These are phyloP conservation scores for Siderastrea siderea DNA, from an alignment of 92 coral and sea anemone genomes.

Conservation along the genomic window DNA sequence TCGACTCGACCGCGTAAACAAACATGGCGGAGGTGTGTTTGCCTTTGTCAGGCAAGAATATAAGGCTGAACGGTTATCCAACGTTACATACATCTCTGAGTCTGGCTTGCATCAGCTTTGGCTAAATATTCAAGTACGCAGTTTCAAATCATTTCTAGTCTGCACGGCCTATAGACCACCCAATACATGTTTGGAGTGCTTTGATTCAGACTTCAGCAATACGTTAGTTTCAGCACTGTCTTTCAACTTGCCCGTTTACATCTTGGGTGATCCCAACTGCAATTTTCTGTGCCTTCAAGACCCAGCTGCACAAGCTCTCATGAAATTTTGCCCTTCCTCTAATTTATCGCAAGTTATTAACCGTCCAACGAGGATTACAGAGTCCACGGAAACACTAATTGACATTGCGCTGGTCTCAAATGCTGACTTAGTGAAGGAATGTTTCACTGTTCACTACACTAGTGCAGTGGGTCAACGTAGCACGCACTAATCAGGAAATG, in stretches of 20 bases:
- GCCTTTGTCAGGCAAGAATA: slow-evolving; percentile 45
- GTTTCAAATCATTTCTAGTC: slow-evolving; percentile 20
- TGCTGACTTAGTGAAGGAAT: neutral
- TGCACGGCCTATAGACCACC: slow-evolving; percentile 57
- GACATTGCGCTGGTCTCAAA: slow-evolving; percentile 5
- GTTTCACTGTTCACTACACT: too few relatives aligned
- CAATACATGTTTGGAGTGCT: slow-evolving; percentile 36
- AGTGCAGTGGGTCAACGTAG: too few relatives aligned
- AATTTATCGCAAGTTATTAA: slow-evolving; percentile 41
- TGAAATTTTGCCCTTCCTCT: neutral
- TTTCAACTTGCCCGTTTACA: slow-evolving; percentile 23
- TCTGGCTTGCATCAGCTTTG: slow-evolving; percentile 54
- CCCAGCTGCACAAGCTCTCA: slow-evolving; percentile 32
- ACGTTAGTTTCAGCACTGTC: slow-evolving; percentile 14
- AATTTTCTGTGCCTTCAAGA: slow-evolving; percentile 1
- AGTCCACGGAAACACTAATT: slow-evolving; percentile 2
- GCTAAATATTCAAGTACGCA: slow-evolving; percentile 49
- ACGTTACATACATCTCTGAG: slow-evolving; percentile 28
- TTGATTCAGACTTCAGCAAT: slow-evolving; percentile 20
- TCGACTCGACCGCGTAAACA: slow-evolving; percentile 45
- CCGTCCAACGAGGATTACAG: slow-evolving; percentile 45
- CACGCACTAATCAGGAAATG: too few relatives aligned
- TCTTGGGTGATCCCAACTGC: slow-evolving; percentile 48
- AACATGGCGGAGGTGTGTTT: slow-evolving; percentile 57
- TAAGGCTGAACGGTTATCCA: slow-evolving; percentile 18